Base-by-base conservation (phyloP, 1,140 invertebrate genomes). In the Orchesella cincta region DNA sequence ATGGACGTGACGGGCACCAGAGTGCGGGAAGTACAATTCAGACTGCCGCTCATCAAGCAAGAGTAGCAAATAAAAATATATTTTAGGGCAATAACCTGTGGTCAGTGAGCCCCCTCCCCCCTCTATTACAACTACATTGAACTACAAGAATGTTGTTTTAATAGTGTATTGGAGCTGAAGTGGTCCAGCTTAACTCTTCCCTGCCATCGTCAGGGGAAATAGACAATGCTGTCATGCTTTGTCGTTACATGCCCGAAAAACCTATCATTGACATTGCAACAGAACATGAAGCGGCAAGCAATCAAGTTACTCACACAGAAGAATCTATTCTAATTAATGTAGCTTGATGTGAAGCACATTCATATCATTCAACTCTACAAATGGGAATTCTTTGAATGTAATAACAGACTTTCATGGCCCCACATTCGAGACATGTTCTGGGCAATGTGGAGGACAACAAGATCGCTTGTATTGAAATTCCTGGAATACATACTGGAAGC, bases 341-440 rank as follows among this genome's bases (percentile, higher is more conserved):
- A 18, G 12, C 14, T 57, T n/a, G 12, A 26, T 18, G 12, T 12
- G 26, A 26, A 12, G 33, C 2, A 16, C 2, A 67, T 67, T 33
- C n/a, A 67, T n/a, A n/a, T n/a, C n/a, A n/a, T n/a, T n/a, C n/a
- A 12, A 87, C n/a, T n/a, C n/a, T n/a, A n/a, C n/a, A n/a, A n/a
- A n/a, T n/a, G n/a, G n/a, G n/a, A n/a, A n/a, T n/a, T n/a, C n/a
- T n/a, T n/a, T n/a, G n/a, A n/a, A n/a, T n/a, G n/a, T n/a, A n/a
- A n/a, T n/a, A n/a, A n/a, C n/a, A n/a, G 95, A 0, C 84, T 98
- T 20, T 93, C 95, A 3, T 98, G 96, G 96, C 95, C 86, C 96
- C 96, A 0, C 98, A 96, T 95, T 93, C 95, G 84, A 88, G 88
- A 0, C 93, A 92, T 83, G 83, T 98, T 36, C 86, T 99, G 74